A percentile compares a stretch with the other conserved stretches of the same genome.
These are phyloP conservation scores for Halichoerus grypus DNA, from an alignment of 2,113 vertebrate genomes.

Conservation along the genomic window DNA sequence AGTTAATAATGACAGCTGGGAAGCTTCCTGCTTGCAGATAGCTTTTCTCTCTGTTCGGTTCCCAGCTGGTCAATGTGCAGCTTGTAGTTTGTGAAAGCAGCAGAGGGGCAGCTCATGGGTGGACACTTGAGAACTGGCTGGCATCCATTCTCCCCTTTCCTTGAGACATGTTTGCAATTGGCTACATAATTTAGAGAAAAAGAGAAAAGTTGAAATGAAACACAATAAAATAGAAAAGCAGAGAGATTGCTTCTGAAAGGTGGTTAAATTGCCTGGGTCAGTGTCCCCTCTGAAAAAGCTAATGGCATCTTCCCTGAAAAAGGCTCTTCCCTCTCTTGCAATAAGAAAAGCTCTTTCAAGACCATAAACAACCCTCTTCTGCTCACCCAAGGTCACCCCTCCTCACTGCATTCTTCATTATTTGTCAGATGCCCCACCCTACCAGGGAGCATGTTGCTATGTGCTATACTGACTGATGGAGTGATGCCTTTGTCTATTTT, in stretches of 20 bases:
- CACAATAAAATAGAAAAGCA: constrained; percentile 62
- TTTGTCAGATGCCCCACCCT: not conserved
- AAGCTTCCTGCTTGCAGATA: not conserved
- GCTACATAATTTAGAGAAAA: constrained; percentile 44
- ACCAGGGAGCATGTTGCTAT: not conserved
- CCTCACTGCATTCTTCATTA: not conserved
- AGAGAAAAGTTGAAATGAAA: constrained; percentile 64
- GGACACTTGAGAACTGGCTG: not conserved
- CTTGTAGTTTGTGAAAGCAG: not conserved
- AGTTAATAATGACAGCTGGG: not conserved
- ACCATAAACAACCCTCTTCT: constrained; percentile 51
- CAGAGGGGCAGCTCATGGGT: not conserved
- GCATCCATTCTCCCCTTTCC: not conserved
- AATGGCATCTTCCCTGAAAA: constrained; percentile 58
- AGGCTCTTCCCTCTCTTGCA: constrained; percentile 56
- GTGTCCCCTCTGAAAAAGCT: constrained; percentile 60
- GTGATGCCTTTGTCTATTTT: not conserved
- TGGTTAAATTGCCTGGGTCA: constrained; percentile 68
- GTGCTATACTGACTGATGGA: not conserved
- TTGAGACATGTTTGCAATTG: constrained; percentile 38
- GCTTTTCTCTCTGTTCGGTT: not conserved
- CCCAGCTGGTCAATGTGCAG: not conserved
- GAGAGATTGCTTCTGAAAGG: constrained; percentile 69
- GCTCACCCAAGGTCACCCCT: not conserved
- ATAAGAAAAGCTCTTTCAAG: constrained; percentile 53